A percentile compares a stretch with the other conserved stretches of the same genome.
Conservation (phyloP, 2,797 vertebrate species). For the Sebastes dallii region DNA sequence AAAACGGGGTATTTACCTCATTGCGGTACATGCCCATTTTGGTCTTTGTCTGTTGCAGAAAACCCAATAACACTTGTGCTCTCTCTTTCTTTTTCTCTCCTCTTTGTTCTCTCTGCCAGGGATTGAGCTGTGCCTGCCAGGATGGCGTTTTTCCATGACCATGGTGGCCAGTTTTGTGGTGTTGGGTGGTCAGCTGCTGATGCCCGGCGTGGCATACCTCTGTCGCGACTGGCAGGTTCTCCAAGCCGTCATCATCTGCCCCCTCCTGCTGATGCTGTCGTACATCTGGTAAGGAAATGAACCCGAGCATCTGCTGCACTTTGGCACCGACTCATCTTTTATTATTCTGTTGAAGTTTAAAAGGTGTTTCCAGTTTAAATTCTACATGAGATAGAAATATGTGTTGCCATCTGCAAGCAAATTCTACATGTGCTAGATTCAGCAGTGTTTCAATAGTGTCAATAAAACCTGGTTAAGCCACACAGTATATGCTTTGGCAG, state of each 20-base stretch:
- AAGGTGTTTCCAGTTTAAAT: background rate
- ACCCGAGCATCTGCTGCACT: background rate
- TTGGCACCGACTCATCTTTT: background rate
- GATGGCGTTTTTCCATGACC: constrained; percentile 94
- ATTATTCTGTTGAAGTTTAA: background rate
- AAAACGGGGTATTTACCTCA: background rate
- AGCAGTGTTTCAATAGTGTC: background rate
- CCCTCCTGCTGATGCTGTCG: constrained; percentile 93
- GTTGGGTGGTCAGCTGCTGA: constrained; percentile 92
- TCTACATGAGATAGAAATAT: background rate
- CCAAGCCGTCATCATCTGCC: constrained; percentile 95
- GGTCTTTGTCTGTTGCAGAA: background rate
- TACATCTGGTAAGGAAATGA: constrained; percentile 91
- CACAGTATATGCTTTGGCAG: background rate
- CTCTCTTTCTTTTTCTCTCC: background rate
- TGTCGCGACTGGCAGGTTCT: constrained; percentile 95
- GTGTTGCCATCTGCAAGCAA: background rate
- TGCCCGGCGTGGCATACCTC: constrained; percentile 92
- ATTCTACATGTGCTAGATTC: background rate
- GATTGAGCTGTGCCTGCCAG: constrained; percentile 93
- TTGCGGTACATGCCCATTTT: background rate
- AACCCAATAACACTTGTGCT: background rate
- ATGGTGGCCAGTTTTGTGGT: constrained; percentile 96
- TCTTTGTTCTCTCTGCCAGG: constrained; percentile 77
- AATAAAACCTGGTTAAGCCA: constrained; percentile 1